A percentile compares a stretch with the other conserved stretches of the same genome.
Evolutionary conservation across 2,888 invertebrate genomes (phyloP).

Genomic region (Drosophila planitibia): DNA sequence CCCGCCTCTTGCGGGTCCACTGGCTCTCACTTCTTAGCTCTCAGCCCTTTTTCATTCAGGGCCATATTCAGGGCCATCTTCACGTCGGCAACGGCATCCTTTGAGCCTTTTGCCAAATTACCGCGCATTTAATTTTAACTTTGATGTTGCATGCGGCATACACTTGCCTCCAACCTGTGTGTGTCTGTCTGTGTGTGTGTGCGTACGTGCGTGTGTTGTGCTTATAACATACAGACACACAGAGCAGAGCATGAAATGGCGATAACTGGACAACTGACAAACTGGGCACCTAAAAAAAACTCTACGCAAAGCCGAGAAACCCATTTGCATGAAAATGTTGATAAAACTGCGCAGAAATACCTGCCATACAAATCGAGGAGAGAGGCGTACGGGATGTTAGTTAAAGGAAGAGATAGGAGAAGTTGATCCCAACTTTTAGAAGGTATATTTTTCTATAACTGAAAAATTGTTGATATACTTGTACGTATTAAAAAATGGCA

Average conservation of each 20-base stretch:
- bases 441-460: neutral
- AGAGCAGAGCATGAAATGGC: constrained; percentile 62
- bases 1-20: constrained; percentile 1
- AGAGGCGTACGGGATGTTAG: no score
- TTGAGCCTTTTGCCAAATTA: constrained; percentile 83
- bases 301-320: constrained; percentile 34
- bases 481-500: neutral
- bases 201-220: constrained; percentile 20
- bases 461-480: neutral
- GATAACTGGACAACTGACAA: constrained; percentile 51
- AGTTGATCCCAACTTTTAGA: neutral
- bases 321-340: constrained; percentile 70
- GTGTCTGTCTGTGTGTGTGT: constrained; percentile 43
- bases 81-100: constrained; percentile 80
- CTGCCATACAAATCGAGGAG: constrained; percentile 2
- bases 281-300: constrained; percentile 26
- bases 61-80: constrained; percentile 58
- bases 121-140: constrained; percentile 84
- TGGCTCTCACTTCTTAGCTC: neutral
- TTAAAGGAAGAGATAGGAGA: neutral
- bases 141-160: constrained; percentile 84
- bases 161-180: constrained; percentile 67
- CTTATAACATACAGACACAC: constrained; percentile 16
- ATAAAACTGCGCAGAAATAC: constrained; percentile 39
- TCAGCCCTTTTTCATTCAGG: constrained; percentile 13